Evolutionary conservation across 2,797 vertebrate species (phyloP).

Genomic region (Aulostomus chinensis): DNA sequence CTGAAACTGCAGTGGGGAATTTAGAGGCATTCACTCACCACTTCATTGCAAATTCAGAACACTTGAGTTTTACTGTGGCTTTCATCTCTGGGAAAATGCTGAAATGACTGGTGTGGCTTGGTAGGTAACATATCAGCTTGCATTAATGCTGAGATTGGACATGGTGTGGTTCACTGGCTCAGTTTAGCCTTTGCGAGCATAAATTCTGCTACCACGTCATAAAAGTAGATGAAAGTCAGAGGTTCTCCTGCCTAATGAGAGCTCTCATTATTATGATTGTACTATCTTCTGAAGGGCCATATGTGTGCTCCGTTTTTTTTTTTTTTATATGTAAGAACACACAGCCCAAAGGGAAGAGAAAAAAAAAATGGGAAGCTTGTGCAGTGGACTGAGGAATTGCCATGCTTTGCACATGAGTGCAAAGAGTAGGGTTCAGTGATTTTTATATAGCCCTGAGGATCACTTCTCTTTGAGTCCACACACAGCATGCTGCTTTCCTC

Average conservation of each 20-base stretch:
- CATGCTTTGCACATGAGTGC: conserved; percentile 67
- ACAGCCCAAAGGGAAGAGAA: conserved; percentile 61
- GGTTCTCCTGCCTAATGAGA: conserved; percentile 67
- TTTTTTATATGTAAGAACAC: conserved; percentile 62
- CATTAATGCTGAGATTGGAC: conserved; percentile 68
- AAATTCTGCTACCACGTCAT: conserved; percentile 62
- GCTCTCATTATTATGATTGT: conserved; percentile 70
- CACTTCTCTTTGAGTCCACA: conserved; percentile 55
- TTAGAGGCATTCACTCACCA: conserved; percentile 31
- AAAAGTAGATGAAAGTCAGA: conserved; percentile 74
- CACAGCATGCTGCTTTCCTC: conserved; percentile 25
- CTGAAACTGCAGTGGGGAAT: conserved; percentile 21
- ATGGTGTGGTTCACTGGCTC: conserved; percentile 66
- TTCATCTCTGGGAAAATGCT: conserved; percentile 65
- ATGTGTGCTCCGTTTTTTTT: conserved; percentile 64
- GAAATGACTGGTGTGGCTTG: conserved; percentile 55
- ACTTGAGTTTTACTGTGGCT: conserved; percentile 57
- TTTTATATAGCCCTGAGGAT: conserved; percentile 63
- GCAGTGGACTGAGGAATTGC: conserved; percentile 74
- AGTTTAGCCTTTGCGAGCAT: conserved; percentile 63
- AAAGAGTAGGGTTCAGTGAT: conserved; percentile 69
- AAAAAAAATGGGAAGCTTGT: conserved; percentile 52
- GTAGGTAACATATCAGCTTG: conserved; percentile 62
- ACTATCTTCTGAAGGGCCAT: conserved; percentile 66
- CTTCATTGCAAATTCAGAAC: conserved; percentile 58